phyloP scores from a whole-genome alignment of 2,113 vertebrate species.

The Ageneiosus marmoratus region DNA sequence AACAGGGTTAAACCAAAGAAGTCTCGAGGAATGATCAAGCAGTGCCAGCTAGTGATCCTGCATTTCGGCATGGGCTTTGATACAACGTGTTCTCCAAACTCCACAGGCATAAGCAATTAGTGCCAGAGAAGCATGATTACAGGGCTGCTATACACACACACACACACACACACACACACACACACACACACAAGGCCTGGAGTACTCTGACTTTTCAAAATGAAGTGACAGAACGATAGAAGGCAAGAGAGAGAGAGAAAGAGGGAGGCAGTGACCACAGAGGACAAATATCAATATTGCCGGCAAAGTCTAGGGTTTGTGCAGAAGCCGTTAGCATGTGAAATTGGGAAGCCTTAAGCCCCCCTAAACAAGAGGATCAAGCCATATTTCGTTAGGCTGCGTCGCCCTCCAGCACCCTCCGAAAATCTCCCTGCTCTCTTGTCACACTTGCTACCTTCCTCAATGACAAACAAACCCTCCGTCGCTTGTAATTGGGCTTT shows the following conservation, averaged over 20 bases:
- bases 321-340: slow-evolving; percentile 59
- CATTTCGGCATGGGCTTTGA: slow-evolving; percentile 67
- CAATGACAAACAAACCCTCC: slow-evolving; percentile 62
- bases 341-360: slow-evolving; percentile 68
- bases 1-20: slow-evolving; percentile 55
- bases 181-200: slow-evolving; percentile 47
- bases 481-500: slow-evolving; percentile 73
- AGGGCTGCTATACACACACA: slow-evolving; percentile 49
- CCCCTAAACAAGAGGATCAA: slow-evolving; percentile 74
- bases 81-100: slow-evolving; percentile 65
- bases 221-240: slow-evolving; percentile 20
- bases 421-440: slow-evolving; percentile 34
- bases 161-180: not conserved
- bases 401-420: slow-evolving; percentile 58
- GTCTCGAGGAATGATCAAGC: slow-evolving; percentile 57
- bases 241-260: slow-evolving; percentile 9
- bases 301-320: slow-evolving; percentile 36
- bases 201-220: slow-evolving; percentile 31
- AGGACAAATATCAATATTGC: slow-evolving; percentile 56
- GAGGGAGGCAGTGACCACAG: slow-evolving; percentile 23
- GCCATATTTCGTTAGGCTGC: slow-evolving; percentile 69
- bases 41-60: slow-evolving; percentile 69
- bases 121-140: slow-evolving; percentile 72
- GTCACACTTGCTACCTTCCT: slow-evolving; percentile 58
- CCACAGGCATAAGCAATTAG: slow-evolving; percentile 70